Evolutionary conservation across 2,797 vertebrate species (phyloP).

Genomic region (Premnoplex brunnescens): DNA sequence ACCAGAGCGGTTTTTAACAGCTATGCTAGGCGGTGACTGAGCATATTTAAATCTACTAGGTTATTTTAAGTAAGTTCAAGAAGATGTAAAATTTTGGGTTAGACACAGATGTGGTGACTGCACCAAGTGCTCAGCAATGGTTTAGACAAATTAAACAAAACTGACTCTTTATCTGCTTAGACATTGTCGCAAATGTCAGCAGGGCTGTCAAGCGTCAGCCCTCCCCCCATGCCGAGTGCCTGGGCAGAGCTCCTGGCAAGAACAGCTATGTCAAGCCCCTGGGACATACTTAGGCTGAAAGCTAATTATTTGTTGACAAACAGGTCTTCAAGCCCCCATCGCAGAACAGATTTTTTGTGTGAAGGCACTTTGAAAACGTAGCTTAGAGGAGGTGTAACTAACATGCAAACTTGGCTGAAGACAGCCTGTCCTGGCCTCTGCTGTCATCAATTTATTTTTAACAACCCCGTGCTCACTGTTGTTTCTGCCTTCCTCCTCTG

Average conservation of each 20-base stretch:
- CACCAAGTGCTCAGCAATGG: background rate
- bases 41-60: background rate
- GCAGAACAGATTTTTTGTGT: background rate
- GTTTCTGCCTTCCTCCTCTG: background rate
- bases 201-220: background rate
- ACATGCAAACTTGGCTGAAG: background rate
- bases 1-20: background rate
- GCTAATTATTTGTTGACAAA: background rate
- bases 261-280: background rate
- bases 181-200: background rate
- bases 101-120: background rate
- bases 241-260: background rate
- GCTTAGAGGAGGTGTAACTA: background rate
- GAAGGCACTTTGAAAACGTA: background rate
- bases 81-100: background rate
- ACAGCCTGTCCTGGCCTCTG: background rate
- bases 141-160: background rate
- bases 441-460: slow-evolving; percentile 24
- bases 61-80: background rate
- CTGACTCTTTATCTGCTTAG: background rate
- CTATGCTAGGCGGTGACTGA: background rate
- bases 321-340: background rate
- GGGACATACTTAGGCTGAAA: background rate
- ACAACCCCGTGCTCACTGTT: background rate
- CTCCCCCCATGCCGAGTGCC: background rate